These are phyloP conservation scores for Corvus hawaiiensis DNA, from an alignment of 2,113 vertebrate genomes.

Conservation along the genomic window DNA sequence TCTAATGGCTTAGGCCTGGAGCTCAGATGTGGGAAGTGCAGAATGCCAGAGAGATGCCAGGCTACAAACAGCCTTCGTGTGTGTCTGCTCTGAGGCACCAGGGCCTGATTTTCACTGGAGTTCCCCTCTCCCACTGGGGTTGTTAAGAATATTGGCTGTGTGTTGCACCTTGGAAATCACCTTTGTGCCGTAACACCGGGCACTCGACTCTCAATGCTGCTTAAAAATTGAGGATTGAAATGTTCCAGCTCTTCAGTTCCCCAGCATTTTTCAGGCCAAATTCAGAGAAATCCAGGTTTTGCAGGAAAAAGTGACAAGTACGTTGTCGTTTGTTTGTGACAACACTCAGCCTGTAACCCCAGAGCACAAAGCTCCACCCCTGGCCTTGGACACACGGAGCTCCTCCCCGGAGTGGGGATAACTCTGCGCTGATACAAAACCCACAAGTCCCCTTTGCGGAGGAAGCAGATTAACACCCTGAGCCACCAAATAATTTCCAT, in stretches of 20 bases:
- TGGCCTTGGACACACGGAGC: background rate
- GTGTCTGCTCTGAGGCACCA: too few relatives aligned
- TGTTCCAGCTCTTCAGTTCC: background rate
- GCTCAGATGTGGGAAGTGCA: background rate
- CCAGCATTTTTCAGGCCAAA: background rate
- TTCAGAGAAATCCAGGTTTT: background rate
- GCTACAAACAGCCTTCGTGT: background rate
- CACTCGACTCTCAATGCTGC: background rate
- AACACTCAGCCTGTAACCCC: fast-evolving
- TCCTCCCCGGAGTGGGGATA: fast-evolving
- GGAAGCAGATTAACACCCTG: background rate
- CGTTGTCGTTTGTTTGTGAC: background rate
- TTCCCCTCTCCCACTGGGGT: background rate
- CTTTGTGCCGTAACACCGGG: background rate
- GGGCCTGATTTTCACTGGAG: background rate
- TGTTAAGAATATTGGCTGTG: background rate
- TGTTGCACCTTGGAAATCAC: background rate
- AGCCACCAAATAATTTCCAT: background rate
- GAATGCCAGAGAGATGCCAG: background rate
- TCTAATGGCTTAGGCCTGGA: background rate
- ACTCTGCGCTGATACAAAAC: background rate
- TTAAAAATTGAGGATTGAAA: background rate
- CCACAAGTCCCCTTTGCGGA: background rate
- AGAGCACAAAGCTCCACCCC: background rate
- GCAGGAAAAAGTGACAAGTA: background rate